These are phyloP conservation scores for Acromyrmex charruanus DNA, from an alignment of 1,140 invertebrate species.

Conservation along the genomic window DNA sequence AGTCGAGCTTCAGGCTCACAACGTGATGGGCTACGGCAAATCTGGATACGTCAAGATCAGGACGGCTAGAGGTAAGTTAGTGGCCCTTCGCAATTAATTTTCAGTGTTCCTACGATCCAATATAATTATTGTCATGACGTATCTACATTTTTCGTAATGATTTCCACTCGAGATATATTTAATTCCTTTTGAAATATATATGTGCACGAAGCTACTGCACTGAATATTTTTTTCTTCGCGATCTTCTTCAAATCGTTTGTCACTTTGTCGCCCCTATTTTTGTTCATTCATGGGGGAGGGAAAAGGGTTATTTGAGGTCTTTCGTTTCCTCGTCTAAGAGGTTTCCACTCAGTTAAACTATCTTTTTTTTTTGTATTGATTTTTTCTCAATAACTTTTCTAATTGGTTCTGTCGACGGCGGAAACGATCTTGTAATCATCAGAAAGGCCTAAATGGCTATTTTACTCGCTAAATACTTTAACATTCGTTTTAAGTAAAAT, in stretches of 20 bases:
- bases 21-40: slow-evolving; percentile 92
- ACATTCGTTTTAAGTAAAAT: neutral
- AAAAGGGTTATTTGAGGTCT: slow-evolving; percentile 74
- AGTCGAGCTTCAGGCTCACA: slow-evolving; percentile 94
- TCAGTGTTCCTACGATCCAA: slow-evolving; percentile 56
- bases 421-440: slow-evolving; percentile 46
- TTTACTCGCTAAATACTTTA: slow-evolving; percentile 12
- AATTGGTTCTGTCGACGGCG: slow-evolving; percentile 26
- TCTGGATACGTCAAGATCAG: slow-evolving; percentile 92
- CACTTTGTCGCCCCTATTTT: slow-evolving; percentile 68
- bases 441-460: slow-evolving; percentile 34
- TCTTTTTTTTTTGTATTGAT: neutral
- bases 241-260: slow-evolving; percentile 65
- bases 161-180: slow-evolving; percentile 70
- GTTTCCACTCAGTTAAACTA: slow-evolving; percentile 36
- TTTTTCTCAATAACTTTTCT: slow-evolving; percentile 7
- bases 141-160: slow-evolving; percentile 63
- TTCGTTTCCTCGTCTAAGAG: slow-evolving; percentile 33
- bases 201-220: slow-evolving; percentile 75
- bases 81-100: slow-evolving; percentile 12
- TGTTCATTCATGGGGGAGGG: slow-evolving; percentile 71
- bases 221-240: slow-evolving; percentile 63
- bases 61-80: slow-evolving; percentile 93
- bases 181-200: slow-evolving; percentile 69
- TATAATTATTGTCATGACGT: slow-evolving; percentile 52